phyloP scores from a whole-genome alignment of 1,140 invertebrate species.

The Parasteatoda tepidariorum region DNA sequence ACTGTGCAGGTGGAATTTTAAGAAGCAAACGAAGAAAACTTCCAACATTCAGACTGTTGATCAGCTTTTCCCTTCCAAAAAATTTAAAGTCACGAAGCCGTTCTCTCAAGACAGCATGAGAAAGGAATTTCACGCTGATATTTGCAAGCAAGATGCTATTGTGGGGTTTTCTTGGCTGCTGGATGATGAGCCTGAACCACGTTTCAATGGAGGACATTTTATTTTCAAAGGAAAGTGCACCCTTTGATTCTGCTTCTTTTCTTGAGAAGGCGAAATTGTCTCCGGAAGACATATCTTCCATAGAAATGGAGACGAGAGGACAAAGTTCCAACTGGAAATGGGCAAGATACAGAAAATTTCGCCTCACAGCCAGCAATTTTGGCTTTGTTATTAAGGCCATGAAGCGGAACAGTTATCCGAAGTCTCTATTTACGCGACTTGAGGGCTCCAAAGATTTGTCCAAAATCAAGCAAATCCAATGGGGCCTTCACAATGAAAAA shows the following conservation, averaged over 20 bases:
- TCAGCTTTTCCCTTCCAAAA: not conserved
- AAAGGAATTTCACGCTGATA: not conserved
- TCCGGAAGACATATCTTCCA: not conserved
- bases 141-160: not conserved
- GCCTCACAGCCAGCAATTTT: not conserved
- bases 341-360: not conserved
- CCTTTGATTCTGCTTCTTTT: too few relatives aligned
- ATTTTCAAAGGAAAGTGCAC: too few relatives aligned
- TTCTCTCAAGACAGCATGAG: too few relatives aligned
- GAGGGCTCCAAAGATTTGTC: not conserved
- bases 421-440: too few relatives aligned
- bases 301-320: not conserved
- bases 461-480: not conserved
- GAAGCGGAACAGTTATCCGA: not conserved
- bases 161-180: not conserved
- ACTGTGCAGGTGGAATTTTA: not conserved
- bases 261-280: too few relatives aligned
- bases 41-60: not conserved
- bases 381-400: not conserved
- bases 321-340: not conserved
- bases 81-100: not conserved
- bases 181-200: not conserved
- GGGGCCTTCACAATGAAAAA: not conserved
- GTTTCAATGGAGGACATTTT: not conserved
- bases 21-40: not conserved